A percentile compares a stretch with the other conserved stretches of the same genome.
phyloP scores from a whole-genome alignment of 2,888 invertebrate genomes.

The Euplagia quadripunctaria region DNA sequence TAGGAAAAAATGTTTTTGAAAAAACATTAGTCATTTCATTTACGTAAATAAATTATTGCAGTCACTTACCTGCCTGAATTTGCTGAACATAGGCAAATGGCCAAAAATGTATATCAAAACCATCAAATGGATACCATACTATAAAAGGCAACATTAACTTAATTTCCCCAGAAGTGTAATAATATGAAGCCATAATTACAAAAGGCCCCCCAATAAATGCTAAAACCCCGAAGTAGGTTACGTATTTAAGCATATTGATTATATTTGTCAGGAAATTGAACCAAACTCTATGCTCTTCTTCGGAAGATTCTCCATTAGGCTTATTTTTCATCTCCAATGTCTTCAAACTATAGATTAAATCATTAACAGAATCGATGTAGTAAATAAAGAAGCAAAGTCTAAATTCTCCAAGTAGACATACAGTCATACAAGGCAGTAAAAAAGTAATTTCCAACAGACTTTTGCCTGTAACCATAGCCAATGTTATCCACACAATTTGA shows the following conservation, averaged over 20 bases:
- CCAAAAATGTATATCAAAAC: conserved; percentile 53
- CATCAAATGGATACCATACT: conserved; percentile 67
- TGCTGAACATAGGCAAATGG: conserved; percentile 60
- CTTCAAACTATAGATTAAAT: conserved; percentile 51
- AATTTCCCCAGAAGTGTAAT: conserved; percentile 55
- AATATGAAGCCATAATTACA: conserved; percentile 47
- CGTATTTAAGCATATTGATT: conserved; percentile 38
- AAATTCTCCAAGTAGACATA: conserved; percentile 55
- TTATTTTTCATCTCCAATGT: conserved; percentile 33
- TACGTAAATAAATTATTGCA: background rate
- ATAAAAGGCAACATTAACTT: conserved; percentile 60
- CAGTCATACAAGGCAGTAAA: conserved; percentile 57
- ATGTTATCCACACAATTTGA: conserved; percentile 50
- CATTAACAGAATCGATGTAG: conserved; percentile 49
- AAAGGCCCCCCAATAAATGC: conserved; percentile 58
- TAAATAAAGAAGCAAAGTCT: conserved; percentile 59
- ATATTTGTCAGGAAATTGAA: conserved; percentile 43
- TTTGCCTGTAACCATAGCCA: conserved; percentile 37
- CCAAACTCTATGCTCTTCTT: conserved; percentile 34
- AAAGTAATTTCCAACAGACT: conserved; percentile 57
- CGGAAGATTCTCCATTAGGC: conserved; percentile 20
- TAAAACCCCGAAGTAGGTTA: conserved; percentile 31
- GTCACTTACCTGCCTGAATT: conserved; percentile 59
- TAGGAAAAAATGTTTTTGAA: background rate
- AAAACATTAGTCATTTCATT: background rate